Conservation (phyloP, 2,888 invertebrate genomes). For the Troides oblongomaculatus region DNA sequence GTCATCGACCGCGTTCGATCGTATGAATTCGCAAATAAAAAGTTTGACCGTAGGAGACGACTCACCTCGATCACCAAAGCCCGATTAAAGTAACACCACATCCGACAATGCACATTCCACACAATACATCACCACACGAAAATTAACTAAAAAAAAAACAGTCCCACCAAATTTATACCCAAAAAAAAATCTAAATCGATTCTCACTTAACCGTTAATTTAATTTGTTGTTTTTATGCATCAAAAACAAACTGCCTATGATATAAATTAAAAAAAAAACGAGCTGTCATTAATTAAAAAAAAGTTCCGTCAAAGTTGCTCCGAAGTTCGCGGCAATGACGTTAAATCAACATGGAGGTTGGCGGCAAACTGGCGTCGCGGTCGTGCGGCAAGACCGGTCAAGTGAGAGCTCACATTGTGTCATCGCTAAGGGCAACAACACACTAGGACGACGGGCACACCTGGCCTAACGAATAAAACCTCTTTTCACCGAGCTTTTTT, state of each 20-base stretch:
- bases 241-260: neutral
- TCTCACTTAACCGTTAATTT: conserved; percentile 43
- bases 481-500: no score
- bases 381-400: conserved; percentile 52
- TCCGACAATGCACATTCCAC: conserved; percentile 51
- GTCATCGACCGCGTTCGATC: conserved; percentile 49
- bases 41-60: conserved; percentile 29
- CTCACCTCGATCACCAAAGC: conserved; percentile 68
- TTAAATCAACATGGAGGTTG: conserved; percentile 54
- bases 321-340: conserved; percentile 47
- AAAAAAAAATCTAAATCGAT: conserved; percentile 55
- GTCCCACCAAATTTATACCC: conserved; percentile 37
- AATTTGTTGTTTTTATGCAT: conserved; percentile 9
- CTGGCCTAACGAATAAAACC: conserved; percentile 3
- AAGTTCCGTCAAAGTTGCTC: conserved; percentile 47
- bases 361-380: conserved; percentile 55
- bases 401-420: conserved; percentile 63
- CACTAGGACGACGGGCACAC: conserved; percentile 11
- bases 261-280: conserved; percentile 31
- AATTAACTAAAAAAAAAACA: conserved; percentile 38
- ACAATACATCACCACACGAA: conserved; percentile 63
- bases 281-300: conserved; percentile 26
- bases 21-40: conserved; percentile 42
- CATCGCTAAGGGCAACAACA: conserved; percentile 43
- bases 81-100: conserved; percentile 56